These are phyloP conservation scores for Notodonta dromedarius DNA, from an alignment of 2,888 invertebrate species.

Conservation along the genomic window DNA sequence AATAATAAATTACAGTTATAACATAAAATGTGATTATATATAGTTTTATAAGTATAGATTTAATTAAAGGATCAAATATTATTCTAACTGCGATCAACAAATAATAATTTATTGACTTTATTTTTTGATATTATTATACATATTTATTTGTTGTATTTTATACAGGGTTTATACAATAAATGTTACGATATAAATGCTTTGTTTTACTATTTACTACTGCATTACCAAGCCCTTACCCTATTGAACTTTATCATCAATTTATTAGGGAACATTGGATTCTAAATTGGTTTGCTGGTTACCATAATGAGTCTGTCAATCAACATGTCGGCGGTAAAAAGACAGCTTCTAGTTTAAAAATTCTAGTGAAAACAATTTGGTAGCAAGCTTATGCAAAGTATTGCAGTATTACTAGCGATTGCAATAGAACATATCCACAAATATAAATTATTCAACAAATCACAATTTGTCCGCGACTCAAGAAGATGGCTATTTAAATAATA, in stretches of 20 bases:
- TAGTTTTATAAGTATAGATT: too few species aligned
- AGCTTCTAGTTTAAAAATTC: neutral
- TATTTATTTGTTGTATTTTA: constrained; percentile 7
- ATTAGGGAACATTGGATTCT: constrained; percentile 23
- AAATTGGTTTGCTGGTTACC: constrained; percentile 29
- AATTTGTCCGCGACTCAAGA: too few species aligned
- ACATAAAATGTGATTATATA: neutral
- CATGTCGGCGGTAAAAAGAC: constrained; percentile 14
- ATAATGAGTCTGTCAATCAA: constrained; percentile 38
- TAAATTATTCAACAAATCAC: too few species aligned
- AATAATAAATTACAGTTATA: too few species aligned
- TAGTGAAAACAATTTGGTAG: too few species aligned
- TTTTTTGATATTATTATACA: constrained; percentile 1
- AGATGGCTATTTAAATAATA: too few species aligned
- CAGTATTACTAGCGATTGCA: too few species aligned
- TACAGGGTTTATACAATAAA: constrained; percentile 22
- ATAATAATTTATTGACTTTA: constrained; percentile 4
- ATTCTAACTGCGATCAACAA: neutral
- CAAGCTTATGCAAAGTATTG: too few species aligned
- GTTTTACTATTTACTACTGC: constrained; percentile 1
- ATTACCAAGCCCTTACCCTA: neutral
- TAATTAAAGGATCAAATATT: neutral
- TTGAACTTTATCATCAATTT: constrained; percentile 24
- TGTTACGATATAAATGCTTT: constrained; percentile 5
- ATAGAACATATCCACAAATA: too few species aligned